These are phyloP conservation scores for Achlya flavicornis DNA, from an alignment of 2,888 invertebrate genomes.

Conservation along the genomic window DNA sequence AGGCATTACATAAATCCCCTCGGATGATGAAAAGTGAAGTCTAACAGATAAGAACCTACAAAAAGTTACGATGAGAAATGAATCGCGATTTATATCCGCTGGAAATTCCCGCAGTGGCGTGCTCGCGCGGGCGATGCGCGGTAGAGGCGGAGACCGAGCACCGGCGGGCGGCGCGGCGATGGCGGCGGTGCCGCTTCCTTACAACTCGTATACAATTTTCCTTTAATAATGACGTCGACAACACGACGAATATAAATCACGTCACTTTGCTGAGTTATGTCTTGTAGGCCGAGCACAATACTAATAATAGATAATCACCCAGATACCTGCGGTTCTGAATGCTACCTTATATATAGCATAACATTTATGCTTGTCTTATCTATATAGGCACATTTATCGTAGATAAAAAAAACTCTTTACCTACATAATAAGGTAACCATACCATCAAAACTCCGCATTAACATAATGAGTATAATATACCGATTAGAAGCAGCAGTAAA, in stretches of 20 bases:
- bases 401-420: too few species aligned
- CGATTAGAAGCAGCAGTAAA: too few species aligned
- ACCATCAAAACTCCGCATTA: too few species aligned
- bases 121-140: conserved; percentile 28
- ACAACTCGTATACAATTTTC: conserved; percentile 17
- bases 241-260: conserved; percentile 39
- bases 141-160: conserved; percentile 25
- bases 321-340: neutral
- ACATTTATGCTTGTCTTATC: neutral
- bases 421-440: too few species aligned
- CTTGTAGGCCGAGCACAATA: neutral
- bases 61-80: conserved; percentile 85
- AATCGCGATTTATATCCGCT: conserved; percentile 83
- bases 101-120: conserved; percentile 58
- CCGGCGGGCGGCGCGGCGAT: conserved; percentile 16
- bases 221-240: conserved; percentile 17
- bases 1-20: conserved; percentile 85
- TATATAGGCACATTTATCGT: too few species aligned
- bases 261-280: conserved; percentile 18
- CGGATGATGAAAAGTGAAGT: conserved; percentile 85
- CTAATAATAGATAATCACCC: neutral
- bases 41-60: conserved; percentile 85
- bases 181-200: conserved; percentile 10
- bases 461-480: too few species aligned
- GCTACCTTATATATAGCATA: neutral